These are phyloP conservation scores for Istiophorus platypterus DNA, from an alignment of 2,113 vertebrate species.

Conservation along the genomic window DNA sequence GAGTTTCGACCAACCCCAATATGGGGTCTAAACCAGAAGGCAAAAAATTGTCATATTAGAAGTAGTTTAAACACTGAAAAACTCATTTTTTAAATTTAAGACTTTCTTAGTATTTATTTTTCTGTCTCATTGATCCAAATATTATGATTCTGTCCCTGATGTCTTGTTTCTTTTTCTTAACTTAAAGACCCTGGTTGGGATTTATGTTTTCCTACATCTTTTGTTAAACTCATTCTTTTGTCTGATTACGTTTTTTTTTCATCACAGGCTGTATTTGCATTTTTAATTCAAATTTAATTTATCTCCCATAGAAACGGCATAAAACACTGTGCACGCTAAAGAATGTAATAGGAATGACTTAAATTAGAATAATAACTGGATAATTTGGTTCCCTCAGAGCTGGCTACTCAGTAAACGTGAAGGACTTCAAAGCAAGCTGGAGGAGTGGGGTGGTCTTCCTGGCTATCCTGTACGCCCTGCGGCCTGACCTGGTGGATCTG, in stretches of 20 bases:
- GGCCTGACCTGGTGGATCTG: conserved; percentile 90
- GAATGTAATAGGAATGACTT: not conserved
- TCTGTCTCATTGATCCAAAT: too few relatives aligned
- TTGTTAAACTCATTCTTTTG: not conserved
- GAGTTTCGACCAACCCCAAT: too few relatives aligned
- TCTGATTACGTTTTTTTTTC: not conserved
- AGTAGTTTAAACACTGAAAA: too few relatives aligned
- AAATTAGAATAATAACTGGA: too few relatives aligned
- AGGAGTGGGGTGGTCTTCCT: conserved; percentile 92
- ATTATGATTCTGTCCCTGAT: too few relatives aligned
- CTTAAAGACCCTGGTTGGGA: too few relatives aligned
- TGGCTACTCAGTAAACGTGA: conserved; percentile 86
- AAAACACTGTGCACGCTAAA: not conserved
- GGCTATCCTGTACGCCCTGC: conserved; percentile 89
- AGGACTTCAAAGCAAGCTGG: conserved; percentile 96
- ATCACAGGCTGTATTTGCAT: not conserved
- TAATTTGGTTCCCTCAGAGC: conserved; percentile 75
- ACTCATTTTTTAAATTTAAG: too few relatives aligned
- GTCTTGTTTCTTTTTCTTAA: too few relatives aligned
- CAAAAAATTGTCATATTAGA: too few relatives aligned
- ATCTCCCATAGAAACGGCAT: not conserved
- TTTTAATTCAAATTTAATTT: not conserved
- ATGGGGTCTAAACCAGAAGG: too few relatives aligned
- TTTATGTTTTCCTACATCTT: too few relatives aligned
- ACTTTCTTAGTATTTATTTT: too few relatives aligned